Evolutionary conservation across 2,797 vertebrate species (phyloP).

Genomic region (Centropyge bicolor): DNA sequence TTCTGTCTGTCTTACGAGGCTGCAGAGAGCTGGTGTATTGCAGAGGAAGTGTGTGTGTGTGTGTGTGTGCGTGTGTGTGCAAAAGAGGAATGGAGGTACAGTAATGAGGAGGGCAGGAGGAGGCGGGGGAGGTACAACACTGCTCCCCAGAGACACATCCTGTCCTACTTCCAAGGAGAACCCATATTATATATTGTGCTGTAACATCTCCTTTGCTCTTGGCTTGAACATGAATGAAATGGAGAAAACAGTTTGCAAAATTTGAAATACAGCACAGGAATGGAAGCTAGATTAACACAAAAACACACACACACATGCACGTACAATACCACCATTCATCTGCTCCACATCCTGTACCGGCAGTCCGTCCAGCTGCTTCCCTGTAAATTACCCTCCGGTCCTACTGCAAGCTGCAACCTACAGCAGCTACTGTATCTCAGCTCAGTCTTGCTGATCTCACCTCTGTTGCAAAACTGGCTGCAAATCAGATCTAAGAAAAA

Average conservation of each 20-base stretch:
- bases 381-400: slow-evolving; percentile 50
- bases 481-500: background rate
- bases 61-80: slow-evolving; percentile 26
- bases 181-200: slow-evolving; percentile 9
- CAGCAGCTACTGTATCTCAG: slow-evolving; percentile 21
- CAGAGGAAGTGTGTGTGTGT: slow-evolving; percentile 59
- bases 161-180: slow-evolving; percentile 74
- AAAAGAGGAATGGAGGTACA: slow-evolving; percentile 48
- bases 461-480: background rate
- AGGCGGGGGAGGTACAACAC: slow-evolving; percentile 36
- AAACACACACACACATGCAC: slow-evolving; percentile 19
- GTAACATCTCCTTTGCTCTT: slow-evolving; percentile 14
- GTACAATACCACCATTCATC: slow-evolving; percentile 62
- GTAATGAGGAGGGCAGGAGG: slow-evolving; percentile 51
- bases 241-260: slow-evolving; percentile 16
- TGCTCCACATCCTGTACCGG: slow-evolving; percentile 69
- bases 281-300: slow-evolving; percentile 41
- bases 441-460: background rate
- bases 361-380: slow-evolving; percentile 81
- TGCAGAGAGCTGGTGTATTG: slow-evolving; percentile 48
- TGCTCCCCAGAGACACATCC: slow-evolving; percentile 66
- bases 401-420: slow-evolving; percentile 1
- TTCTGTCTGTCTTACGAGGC: slow-evolving; percentile 70
- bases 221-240: slow-evolving; percentile 31
- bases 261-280: slow-evolving; percentile 42